Base-by-base conservation (phyloP, 2,797 vertebrate genomes). In the Oreortyx pictus region DNA sequence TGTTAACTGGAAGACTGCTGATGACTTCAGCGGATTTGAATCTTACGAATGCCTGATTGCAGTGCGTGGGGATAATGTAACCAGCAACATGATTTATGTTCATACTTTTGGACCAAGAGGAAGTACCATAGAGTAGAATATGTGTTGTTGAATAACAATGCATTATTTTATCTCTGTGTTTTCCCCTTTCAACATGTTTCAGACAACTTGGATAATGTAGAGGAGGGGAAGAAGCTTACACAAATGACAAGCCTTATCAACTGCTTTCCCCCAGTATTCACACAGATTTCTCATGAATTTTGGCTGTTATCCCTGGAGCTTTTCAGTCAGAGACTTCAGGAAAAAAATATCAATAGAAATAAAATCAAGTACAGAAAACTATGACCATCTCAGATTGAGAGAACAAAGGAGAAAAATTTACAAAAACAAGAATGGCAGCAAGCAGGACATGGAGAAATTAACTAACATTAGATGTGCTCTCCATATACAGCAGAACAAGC, bases 11-110 rank as follows among this genome's bases (percentile, higher is more conserved):
- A 91, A 85, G 56, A 47, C 54, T 89, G 27, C 56, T 54, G 60
- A 86, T 96, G 93, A 94, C 90, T 92, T 96, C 88, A 95, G 74
- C 65, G 75, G 61, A 86, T 88, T 64, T 92, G 79, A 94, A 93
- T 96, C 70, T 93, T 81, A 35, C 13, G 60, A 94, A 95, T 95
- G 84, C 67, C 50, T 90, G 84, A 89, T 46, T 86, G 60, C 89
- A 76, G 31, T 14, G 15, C 0, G 0, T 73, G 61, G 43, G 87
- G 89, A 83, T 94, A 96, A 81, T 35, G 39, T 67, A 89, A 89
- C 79, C 80, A 93, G 49, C 25, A 91, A 54, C 18, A 6, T 73
- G 59, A 96, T 92, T 94, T 93, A 94, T 78, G 86, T 77, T 90
- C 85, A 62, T 74, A 41, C 35, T 91, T 92, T 64, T 57, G 67